Conservation (phyloP, 2,797 vertebrate genomes). For the Schizopygopsis pylzovi region DNA sequence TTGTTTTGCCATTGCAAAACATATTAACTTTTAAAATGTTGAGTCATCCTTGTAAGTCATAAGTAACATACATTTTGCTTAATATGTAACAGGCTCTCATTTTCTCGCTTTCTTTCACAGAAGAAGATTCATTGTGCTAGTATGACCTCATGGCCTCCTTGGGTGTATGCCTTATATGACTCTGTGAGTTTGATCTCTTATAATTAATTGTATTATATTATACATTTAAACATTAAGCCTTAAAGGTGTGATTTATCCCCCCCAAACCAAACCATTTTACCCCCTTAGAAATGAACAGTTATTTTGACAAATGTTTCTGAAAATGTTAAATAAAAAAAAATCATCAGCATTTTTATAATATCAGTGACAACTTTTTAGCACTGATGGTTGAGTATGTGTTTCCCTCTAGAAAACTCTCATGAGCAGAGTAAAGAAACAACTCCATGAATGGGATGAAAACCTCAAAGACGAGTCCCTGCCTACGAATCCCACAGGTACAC, state of each 20-base stretch:
- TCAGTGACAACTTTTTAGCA: background rate
- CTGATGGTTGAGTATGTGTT: constrained; percentile 31
- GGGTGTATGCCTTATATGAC: constrained; percentile 96
- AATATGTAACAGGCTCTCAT: constrained; percentile 39
- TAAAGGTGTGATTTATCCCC: background rate
- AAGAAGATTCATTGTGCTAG: constrained; percentile 93
- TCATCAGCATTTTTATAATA: background rate
- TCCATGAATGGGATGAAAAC: constrained; percentile 98
- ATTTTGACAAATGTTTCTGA: background rate
- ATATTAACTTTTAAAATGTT: background rate
- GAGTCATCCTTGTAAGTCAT: background rate
- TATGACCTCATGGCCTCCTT: constrained; percentile 95
- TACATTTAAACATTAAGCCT: background rate
- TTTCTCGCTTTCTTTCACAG: constrained; percentile 71
- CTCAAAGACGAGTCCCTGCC: constrained; percentile 96
- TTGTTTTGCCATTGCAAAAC: background rate
- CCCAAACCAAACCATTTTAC: background rate
- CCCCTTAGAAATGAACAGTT: background rate
- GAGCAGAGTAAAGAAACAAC: constrained; percentile 95
- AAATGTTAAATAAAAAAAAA: background rate
- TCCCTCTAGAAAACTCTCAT: constrained; percentile 84
- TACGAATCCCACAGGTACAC: constrained; percentile 90
- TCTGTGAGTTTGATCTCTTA: constrained; percentile 84
- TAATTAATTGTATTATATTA: background rate
- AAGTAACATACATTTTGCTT: background rate